Evolutionary conservation across 2,113 vertebrate species (phyloP).

Genomic region (Podiceps cristatus): DNA sequence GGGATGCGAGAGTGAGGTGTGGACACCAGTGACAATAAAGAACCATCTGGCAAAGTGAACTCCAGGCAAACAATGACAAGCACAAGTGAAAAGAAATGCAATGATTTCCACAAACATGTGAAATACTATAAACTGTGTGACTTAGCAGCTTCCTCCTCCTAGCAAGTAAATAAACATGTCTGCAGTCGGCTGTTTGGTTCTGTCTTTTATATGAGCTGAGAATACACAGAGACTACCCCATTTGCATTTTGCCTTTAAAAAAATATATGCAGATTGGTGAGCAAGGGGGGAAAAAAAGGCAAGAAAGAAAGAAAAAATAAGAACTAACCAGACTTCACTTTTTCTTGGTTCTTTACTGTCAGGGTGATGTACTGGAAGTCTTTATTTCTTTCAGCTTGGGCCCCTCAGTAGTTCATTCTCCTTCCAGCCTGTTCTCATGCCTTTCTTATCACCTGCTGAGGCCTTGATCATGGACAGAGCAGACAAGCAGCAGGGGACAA

Average conservation of each 20-base stretch:
- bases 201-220: conserved; percentile 52
- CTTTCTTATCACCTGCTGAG: conserved; percentile 99
- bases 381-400: conserved; percentile 98
- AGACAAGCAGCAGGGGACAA: conserved; percentile 97
- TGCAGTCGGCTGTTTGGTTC: conserved; percentile 64
- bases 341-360: conserved; percentile 92
- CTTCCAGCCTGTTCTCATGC: conserved; percentile 96
- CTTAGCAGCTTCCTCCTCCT: conserved; percentile 90
- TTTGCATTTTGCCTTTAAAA: conserved; percentile 71
- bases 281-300: not conserved
- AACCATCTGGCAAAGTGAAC: conserved; percentile 96
- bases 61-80: conserved; percentile 96
- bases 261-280: conserved; percentile 74
- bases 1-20: conserved; percentile 95
- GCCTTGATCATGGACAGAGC: conserved; percentile 97
- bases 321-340: conserved; percentile 93
- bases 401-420: conserved; percentile 95
- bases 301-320: conserved; percentile 70
- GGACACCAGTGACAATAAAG: conserved; percentile 96
- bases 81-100: conserved; percentile 96
- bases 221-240: conserved; percentile 8
- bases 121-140: conserved; percentile 91
- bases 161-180: conserved; percentile 89
- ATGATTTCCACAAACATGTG: conserved; percentile 96
- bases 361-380: conserved; percentile 98